These are phyloP conservation scores for Enteromius anoplus DNA, from an alignment of 2,797 vertebrate genomes.

Conservation along the genomic window DNA sequence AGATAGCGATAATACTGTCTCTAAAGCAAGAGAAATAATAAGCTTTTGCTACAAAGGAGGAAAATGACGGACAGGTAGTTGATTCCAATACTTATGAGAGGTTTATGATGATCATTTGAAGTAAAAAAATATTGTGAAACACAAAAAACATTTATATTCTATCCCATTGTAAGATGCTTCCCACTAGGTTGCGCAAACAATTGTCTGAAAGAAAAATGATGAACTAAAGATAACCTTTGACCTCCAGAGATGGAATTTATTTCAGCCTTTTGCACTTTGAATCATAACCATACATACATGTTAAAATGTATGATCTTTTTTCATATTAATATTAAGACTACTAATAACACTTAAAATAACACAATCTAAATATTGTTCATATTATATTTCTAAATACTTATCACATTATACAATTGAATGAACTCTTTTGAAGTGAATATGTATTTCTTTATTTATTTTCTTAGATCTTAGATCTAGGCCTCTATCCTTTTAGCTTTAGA, in stretches of 20 bases:
- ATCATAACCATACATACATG: neutral
- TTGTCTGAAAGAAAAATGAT: slow-evolving; percentile 10
- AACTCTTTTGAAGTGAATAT: neutral
- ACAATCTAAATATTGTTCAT: neutral
- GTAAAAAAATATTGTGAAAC: slow-evolving; percentile 20
- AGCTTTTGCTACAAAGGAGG: slow-evolving; percentile 27
- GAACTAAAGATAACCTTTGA: slow-evolving; percentile 15
- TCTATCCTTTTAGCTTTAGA: neutral
- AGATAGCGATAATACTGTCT: slow-evolving; percentile 52
- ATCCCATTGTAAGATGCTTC: slow-evolving; percentile 43
- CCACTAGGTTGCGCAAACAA: slow-evolving; percentile 11
- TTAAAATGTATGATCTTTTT: neutral
- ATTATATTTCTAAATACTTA: neutral
- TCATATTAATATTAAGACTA: neutral
- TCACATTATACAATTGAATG: neutral
- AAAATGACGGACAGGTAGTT: slow-evolving; percentile 14
- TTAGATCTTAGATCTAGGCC: neutral
- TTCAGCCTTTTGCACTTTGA: neutral
- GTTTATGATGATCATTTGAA: slow-evolving; percentile 26
- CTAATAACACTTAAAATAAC: neutral
- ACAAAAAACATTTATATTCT: slow-evolving; percentile 30
- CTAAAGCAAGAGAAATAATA: slow-evolving; percentile 41
- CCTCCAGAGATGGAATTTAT: neutral
- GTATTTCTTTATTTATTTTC: neutral
- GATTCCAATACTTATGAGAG: slow-evolving; percentile 2